A percentile compares a stretch with the other conserved stretches of the same genome.
Evolutionary conservation across 53 echinoderm and acorn worm genomes (phyloP).

Genomic region (Holothuria leucospilota): DNA sequence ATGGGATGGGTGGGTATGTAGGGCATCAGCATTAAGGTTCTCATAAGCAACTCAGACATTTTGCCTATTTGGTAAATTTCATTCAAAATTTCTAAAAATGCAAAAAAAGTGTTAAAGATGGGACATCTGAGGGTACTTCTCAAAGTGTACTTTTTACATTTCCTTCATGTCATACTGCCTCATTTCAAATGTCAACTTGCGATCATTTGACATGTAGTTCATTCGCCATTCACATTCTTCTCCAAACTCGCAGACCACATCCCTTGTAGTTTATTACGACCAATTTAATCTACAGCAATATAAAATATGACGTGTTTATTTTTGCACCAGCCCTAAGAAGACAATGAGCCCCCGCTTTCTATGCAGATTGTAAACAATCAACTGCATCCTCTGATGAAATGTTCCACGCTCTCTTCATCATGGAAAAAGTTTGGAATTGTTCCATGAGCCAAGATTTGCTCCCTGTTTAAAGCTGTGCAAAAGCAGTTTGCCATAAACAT

Average conservation of each 20-base stretch:
- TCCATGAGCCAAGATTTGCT: too few species aligned
- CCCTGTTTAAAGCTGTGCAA: too few species aligned
- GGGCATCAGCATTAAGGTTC: too few species aligned
- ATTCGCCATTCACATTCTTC: not conserved
- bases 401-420: not conserved
- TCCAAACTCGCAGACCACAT: not conserved
- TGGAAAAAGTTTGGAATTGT: too few species aligned
- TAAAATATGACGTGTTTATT: slow-evolving; percentile 46
- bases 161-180: too few species aligned
- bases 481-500: too few species aligned
- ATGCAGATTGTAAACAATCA: slow-evolving; percentile 38
- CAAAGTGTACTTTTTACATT: too few species aligned
- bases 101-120: too few species aligned
- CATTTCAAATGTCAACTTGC: slow-evolving; percentile 23
- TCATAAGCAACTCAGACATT: not conserved
- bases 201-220: not conserved
- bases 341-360: slow-evolving; percentile 10
- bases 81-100: not conserved
- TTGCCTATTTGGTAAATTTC: not conserved
- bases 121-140: too few species aligned
- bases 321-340: slow-evolving; percentile 27
- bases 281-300: slow-evolving; percentile 39
- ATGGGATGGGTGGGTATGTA: too few species aligned
- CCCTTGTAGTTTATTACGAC: slow-evolving; percentile 11
- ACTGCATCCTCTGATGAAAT: not conserved